These are phyloP conservation scores for Alfaro cultratus DNA, from an alignment of 2,797 vertebrate species.

Conservation along the genomic window DNA sequence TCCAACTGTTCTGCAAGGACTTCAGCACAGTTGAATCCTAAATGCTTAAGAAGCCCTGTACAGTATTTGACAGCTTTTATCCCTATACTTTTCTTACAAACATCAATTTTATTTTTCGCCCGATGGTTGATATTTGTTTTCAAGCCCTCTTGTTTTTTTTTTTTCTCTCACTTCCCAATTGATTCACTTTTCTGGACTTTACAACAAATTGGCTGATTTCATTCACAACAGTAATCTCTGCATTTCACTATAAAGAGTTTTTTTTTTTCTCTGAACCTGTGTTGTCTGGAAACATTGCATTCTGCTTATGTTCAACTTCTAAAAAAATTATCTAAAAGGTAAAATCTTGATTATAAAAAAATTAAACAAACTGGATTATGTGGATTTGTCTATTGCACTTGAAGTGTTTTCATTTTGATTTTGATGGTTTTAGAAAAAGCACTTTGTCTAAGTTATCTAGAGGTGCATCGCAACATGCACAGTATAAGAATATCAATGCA, in stretches of 20 bases:
- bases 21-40: constrained; percentile 26
- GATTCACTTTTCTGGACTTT: background rate
- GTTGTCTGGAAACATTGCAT: background rate
- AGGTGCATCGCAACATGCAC: background rate
- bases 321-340: background rate
- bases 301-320: background rate
- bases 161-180: background rate
- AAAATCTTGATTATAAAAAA: background rate
- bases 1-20: constrained; percentile 8
- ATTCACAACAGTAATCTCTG: background rate
- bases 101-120: background rate
- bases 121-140: background rate
- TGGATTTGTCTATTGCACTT: background rate
- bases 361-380: background rate
- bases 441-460: background rate
- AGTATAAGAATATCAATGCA: background rate
- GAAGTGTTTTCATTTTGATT: background rate
- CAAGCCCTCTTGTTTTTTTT: background rate
- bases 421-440: background rate
- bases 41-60: constrained; percentile 15
- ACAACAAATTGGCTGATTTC: background rate
- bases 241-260: background rate
- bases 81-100: background rate
- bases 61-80: constrained; percentile 22
- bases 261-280: background rate